Evolutionary conservation across 2,888 invertebrate genomes (phyloP), one percentile per base, ranked within the genome.

Genomic region (Muscina levida): DNA sequence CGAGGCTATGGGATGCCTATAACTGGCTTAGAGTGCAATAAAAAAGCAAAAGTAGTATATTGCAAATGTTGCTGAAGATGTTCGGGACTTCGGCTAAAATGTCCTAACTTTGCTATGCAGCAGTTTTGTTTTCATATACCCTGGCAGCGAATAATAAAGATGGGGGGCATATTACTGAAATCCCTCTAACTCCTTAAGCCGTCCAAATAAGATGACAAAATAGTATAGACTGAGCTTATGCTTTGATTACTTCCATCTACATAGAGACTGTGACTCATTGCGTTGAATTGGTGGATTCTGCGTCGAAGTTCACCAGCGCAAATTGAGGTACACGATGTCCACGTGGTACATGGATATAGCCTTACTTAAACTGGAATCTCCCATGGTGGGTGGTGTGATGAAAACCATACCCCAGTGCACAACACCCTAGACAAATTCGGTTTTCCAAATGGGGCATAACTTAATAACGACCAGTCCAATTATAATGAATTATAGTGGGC

Each of bases 211-310:
- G 84, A 19, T 66, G 85, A 3, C 51, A 1, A 5, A 85, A 84
- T 1, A 72, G 42, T n/a, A 86, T 87, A 56, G 79, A 85, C 11
- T 89, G 89, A 66, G 89, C 89, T 17, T 89, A 89, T n/a, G 82
- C 87, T 1, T 70, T 88, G 72, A 79, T 86, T n/a, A 85, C 85
- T 13, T 51, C 83, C 2, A 84, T 74, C 0, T 87, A 87, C 74
- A 86, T 89, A 46, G 77, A 89, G 0, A 88, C 88, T 0, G 89
- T 89, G 1, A 88, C 87, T 0, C 89, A 89, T 56, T 89, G 89
- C 46, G 82, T 87, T 1, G 82, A 80, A 56, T n/a, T n/a, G n/a
- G n/a, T n/a, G n/a, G n/a, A n/a, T 65, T 80, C 0, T 53, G 78
- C 3, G 78, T 80, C 81, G 1, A 51, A 56, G 3, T 72, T 74